Conservation (phyloP, 2,888 invertebrate species). For the Tridacna gigas region DNA sequence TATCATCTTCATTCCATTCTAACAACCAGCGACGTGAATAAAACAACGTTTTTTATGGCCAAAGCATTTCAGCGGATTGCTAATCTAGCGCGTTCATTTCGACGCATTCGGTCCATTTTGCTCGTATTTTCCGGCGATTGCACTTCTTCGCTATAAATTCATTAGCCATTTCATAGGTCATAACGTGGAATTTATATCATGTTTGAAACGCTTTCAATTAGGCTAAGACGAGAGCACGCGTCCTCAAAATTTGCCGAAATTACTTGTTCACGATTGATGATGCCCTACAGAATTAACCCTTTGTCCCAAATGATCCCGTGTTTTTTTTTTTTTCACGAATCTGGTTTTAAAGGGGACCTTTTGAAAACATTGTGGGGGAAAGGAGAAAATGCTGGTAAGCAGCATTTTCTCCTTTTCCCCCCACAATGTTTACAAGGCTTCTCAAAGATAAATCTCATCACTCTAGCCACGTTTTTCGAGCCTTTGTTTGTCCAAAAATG, state of each 20-base stretch:
- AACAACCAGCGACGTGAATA: slow-evolving; percentile 56
- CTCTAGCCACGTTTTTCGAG: no score
- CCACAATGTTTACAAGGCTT: no score
- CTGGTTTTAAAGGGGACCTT: no score
- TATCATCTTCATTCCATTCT: slow-evolving; percentile 56
- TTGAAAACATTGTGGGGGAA: no score
- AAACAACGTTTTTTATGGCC: slow-evolving; percentile 61
- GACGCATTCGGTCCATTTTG: slow-evolving; percentile 53
- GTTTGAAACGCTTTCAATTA: slow-evolving; percentile 64
- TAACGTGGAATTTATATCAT: slow-evolving; percentile 68
- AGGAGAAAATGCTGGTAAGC: no score
- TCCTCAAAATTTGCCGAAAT: slow-evolving; percentile 56
- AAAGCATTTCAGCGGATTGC: slow-evolving; percentile 51
- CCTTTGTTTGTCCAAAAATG: no score
- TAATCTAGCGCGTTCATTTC: slow-evolving; percentile 55
- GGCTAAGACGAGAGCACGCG: slow-evolving; percentile 36
- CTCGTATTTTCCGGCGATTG: slow-evolving; percentile 50
- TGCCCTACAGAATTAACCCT: slow-evolving; percentile 30
- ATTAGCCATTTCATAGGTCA: slow-evolving; percentile 67
- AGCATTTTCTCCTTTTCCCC: no score
- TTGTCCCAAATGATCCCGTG: not conserved
- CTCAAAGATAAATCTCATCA: no score
- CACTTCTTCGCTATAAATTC: slow-evolving; percentile 60
- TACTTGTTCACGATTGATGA: slow-evolving; percentile 62
- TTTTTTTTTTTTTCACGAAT: no score